Evolutionary conservation across 2,113 vertebrate species (phyloP), one percentile per base, ranked within the genome.

Genomic region (Aphelocoma coerulescens): DNA sequence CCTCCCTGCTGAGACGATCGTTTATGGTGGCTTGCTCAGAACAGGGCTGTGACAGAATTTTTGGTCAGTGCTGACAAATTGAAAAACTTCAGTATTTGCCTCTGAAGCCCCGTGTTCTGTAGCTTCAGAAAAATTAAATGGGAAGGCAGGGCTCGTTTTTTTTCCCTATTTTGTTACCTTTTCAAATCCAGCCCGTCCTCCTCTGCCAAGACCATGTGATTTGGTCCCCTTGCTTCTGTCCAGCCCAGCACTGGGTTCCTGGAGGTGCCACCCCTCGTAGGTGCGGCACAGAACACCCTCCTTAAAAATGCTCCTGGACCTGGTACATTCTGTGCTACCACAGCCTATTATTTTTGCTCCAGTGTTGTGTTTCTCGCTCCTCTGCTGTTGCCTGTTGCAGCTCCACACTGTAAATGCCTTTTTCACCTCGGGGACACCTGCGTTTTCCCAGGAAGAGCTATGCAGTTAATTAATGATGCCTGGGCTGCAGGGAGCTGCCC

Each of bases 51-150:
- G 76, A 96, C 37, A 2, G 89, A 55, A 78, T n/a, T 90, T 95
- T 79, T 91, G 73, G 91, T 86, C 58, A 68, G 87, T 28, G 39
- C 90, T 89, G 85, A 93, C 57, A 97, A 96, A 96, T 58, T 44
- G 91, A 78, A 91, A 94, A 71, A 69, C 46, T 24, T 82, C 51
- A 44, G 46, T 75, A 32, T 20, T 8, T 11, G 74, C 75, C 57
- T 92, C 82, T 77, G 80, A 96, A 92, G 67, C 32, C 21, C 18
- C 62, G 2, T 5, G n/a, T 46, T 84, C 83, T 75, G 48, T 1
- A 82, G 71, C 35, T 87, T 67, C 55, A 80, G 68, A 77, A 76
- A 73, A 92, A 79, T n/a, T 35, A 82, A 78, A 85, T 5, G 30
- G 0, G 0, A 87, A 83, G 84, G 67, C 74, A 91, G 39, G 67